These are phyloP conservation scores for Odocoileus hemionus DNA, from an alignment of 2,113 vertebrate genomes.

Conservation along the genomic window DNA sequence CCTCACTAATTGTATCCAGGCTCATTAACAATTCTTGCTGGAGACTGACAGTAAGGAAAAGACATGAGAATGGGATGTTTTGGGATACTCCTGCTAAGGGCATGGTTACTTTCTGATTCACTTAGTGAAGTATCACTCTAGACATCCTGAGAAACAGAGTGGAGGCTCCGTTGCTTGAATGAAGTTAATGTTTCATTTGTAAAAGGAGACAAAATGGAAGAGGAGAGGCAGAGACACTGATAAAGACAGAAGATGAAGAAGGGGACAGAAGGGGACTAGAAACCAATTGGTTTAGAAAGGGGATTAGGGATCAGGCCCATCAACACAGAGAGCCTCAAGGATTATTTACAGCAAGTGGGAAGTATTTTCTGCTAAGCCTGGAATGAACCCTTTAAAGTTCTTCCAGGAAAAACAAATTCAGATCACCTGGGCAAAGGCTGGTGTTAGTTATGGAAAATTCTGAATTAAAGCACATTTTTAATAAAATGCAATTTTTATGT, in stretches of 20 bases:
- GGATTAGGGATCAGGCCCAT: too few relatives aligned
- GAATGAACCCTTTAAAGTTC: neutral
- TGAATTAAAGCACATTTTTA: neutral
- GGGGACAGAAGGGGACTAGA: neutral
- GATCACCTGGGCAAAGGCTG: neutral
- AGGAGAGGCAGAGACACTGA: neutral
- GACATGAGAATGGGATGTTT: neutral
- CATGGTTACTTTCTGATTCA: neutral
- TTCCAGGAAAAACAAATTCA: neutral
- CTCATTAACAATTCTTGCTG: neutral
- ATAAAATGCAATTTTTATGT: constrained; percentile 10
- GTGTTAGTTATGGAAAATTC: neutral
- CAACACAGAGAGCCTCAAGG: neutral
- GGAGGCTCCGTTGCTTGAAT: neutral
- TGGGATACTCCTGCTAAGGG: neutral
- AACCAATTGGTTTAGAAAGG: neutral
- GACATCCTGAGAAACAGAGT: neutral
- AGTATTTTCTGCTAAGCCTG: neutral
- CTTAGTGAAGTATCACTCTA: neutral
- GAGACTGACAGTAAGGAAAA: neutral
- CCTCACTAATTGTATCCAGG: neutral
- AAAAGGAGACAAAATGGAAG: neutral
- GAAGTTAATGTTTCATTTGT: neutral
- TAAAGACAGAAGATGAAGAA: neutral
- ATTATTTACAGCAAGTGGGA: neutral